Evolutionary conservation across 2,888 invertebrate genomes (phyloP).

Genomic region (Altica lythri): DNA sequence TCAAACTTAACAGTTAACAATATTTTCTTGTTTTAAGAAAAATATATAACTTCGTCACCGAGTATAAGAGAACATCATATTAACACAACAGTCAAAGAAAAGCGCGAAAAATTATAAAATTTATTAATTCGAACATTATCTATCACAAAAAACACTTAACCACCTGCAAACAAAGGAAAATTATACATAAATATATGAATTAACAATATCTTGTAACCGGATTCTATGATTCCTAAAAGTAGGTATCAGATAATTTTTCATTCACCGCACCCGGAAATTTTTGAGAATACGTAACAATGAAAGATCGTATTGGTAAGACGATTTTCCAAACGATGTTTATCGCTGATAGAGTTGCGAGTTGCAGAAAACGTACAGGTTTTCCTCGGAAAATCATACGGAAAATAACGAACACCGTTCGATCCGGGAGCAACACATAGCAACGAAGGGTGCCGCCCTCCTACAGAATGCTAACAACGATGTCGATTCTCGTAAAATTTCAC

Average conservation of each 20-base stretch:
- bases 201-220: background rate
- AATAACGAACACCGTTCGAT: constrained; percentile 53
- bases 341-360: constrained; percentile 16
- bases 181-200: no score
- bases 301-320: no score
- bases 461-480: constrained; percentile 6
- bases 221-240: background rate
- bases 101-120: background rate
- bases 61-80: constrained; percentile 8
- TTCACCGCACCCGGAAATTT: constrained; percentile 17
- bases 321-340: constrained; percentile 14
- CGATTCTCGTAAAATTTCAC: no score
- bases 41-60: constrained; percentile 19
- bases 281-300: no score
- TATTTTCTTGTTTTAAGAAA: background rate
- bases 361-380: constrained; percentile 30
- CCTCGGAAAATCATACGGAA: constrained; percentile 46
- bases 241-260: constrained; percentile 1
- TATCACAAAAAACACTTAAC: background rate
- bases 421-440: constrained; percentile 57
- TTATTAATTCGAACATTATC: background rate
- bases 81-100: background rate
- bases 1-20: constrained; percentile 1
- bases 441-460: constrained; percentile 39
- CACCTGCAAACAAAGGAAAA: constrained; percentile 24